Evolutionary conservation across 92 coral and sea anemone genomes (phyloP).

Genomic region (Desmophyllum pertusum): DNA sequence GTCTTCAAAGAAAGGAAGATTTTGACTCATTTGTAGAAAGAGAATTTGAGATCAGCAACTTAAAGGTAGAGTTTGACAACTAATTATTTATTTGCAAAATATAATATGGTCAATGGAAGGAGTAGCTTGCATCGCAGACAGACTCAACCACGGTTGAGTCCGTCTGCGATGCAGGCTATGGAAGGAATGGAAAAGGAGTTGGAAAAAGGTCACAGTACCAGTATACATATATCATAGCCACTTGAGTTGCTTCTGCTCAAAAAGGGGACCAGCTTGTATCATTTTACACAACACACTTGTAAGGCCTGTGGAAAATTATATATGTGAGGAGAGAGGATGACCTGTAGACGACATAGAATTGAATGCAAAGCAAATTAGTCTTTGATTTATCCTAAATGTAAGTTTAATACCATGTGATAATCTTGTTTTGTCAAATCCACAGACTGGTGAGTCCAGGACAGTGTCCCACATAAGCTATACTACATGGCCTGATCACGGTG

Average conservation of each 20-base stretch:
- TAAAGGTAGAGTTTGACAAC: conserved; percentile 45
- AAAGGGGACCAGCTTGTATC: not conserved
- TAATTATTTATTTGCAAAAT: not conserved
- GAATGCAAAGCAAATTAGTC: not conserved
- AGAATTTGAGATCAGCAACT: conserved; percentile 55
- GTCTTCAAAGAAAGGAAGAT: conserved; percentile 62
- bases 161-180: no score
- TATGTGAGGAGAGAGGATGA: not conserved
- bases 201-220: not conserved
- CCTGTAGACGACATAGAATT: not conserved
- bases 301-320: not conserved
- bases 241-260: not conserved
- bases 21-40: conserved; percentile 72
- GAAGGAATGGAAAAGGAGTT: not conserved
- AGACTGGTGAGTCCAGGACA: conserved; percentile 76
- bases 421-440: not conserved
- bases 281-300: not conserved
- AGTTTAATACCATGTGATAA: not conserved
- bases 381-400: not conserved
- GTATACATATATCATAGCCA: no score
- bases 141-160: no score
- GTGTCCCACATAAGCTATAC: conserved; percentile 82
- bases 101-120: no score
- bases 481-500: conserved; percentile 98
- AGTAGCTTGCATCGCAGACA: no score